Conservation (phyloP, 2,797 vertebrate species). For the Eidolon dupreanum region DNA sequence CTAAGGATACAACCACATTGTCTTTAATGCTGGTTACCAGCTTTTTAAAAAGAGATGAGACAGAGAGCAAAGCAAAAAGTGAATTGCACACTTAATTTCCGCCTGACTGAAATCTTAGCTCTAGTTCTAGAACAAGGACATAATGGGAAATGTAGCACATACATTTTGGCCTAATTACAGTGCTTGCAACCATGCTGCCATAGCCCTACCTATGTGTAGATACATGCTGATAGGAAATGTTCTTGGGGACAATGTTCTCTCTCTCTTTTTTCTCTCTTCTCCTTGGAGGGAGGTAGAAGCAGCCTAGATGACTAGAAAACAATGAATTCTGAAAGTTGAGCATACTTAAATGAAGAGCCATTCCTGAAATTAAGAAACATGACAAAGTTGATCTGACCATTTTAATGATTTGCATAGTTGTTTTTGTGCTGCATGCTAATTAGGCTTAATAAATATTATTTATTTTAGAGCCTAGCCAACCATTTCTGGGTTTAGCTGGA, state of each 20-base stretch:
- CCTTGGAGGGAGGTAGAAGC: neutral
- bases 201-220: neutral
- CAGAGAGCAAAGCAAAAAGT: slow-evolving; percentile 36
- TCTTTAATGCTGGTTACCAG: slow-evolving; percentile 74
- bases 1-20: slow-evolving; percentile 72
- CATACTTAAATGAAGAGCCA: neutral
- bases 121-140: slow-evolving; percentile 3
- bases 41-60: slow-evolving; percentile 34
- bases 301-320: slow-evolving; percentile 12
- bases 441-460: slow-evolving; percentile 64
- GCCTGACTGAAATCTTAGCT: slow-evolving; percentile 25
- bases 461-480: slow-evolving; percentile 49
- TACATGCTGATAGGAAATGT: slow-evolving; percentile 18
- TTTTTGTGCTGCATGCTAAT: slow-evolving; percentile 63
- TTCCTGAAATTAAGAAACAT: slow-evolving; percentile 50
- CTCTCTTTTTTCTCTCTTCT: neutral
- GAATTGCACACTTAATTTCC: slow-evolving; percentile 36
- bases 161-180: neutral
- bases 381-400: slow-evolving; percentile 51
- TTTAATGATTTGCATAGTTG: slow-evolving; percentile 47
- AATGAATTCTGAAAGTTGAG: slow-evolving; percentile 28
- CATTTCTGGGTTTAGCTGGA: slow-evolving; percentile 35
- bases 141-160: neutral
- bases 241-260: neutral
- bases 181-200: neutral